phyloP scores from a whole-genome alignment of 2,797 vertebrate genomes.

The Sebastes kiyomatsui region DNA sequence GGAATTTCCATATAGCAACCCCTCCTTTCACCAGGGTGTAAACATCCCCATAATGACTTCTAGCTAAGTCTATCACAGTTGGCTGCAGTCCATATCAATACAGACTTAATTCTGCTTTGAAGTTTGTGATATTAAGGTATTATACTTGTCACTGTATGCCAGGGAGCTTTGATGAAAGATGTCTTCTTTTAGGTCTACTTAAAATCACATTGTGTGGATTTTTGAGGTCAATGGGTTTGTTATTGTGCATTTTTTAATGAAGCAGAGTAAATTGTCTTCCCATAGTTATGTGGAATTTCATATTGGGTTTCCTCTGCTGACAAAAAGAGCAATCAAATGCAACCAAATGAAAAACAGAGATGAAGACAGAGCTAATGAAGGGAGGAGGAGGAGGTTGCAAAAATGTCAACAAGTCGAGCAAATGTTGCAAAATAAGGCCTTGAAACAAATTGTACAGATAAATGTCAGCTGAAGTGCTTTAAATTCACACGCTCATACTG shows the following conservation, averaged over 20 bases:
- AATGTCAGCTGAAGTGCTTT: neutral
- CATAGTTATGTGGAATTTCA: slow-evolving; percentile 21
- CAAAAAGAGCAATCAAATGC: slow-evolving; percentile 40
- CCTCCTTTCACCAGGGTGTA: slow-evolving; percentile 28
- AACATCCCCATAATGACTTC: slow-evolving; percentile 25
- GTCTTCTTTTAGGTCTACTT: slow-evolving; percentile 9
- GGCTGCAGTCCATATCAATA: slow-evolving; percentile 26
- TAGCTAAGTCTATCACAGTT: slow-evolving; percentile 23
- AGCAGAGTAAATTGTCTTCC: slow-evolving; percentile 22
- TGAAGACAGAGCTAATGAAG: slow-evolving; percentile 25
- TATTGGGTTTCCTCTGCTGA: slow-evolving; percentile 41
- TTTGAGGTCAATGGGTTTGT: slow-evolving; percentile 36
- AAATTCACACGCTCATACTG: neutral
- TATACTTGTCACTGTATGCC: slow-evolving; percentile 55
- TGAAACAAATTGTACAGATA: neutral
- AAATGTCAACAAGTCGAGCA: neutral
- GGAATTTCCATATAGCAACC: slow-evolving; percentile 54
- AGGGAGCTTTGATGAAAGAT: slow-evolving; percentile 15
- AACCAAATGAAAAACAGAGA: slow-evolving; percentile 46
- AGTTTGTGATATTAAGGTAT: slow-evolving; percentile 35
- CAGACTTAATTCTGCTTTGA: slow-evolving; percentile 50
- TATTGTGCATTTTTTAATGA: slow-evolving; percentile 32
- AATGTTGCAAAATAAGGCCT: slow-evolving; percentile 1
- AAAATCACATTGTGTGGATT: slow-evolving; percentile 3
- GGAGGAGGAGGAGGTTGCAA: neutral